Evolutionary conservation across 2,113 vertebrate genomes (phyloP).

Genomic region (Microcebus griseorufus): DNA sequence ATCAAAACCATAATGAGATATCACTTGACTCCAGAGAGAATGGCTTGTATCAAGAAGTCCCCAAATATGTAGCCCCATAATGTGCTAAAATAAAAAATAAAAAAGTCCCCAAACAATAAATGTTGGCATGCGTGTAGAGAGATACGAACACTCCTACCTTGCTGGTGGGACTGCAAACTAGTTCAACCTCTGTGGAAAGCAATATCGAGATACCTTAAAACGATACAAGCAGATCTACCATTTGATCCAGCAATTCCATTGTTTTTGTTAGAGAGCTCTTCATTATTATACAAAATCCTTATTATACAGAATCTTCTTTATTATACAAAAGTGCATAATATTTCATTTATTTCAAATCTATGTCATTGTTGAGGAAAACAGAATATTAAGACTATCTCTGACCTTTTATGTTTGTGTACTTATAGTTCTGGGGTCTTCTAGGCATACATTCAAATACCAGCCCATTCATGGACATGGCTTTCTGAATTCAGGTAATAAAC

Average conservation of each 20-base stretch:
- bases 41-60: too few relatives aligned
- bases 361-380: background rate
- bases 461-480: background rate
- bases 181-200: too few relatives aligned
- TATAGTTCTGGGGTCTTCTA: background rate
- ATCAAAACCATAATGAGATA: too few relatives aligned
- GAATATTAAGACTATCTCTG: background rate
- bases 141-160: too few relatives aligned
- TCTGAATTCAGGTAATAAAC: background rate
- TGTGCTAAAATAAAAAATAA: too few relatives aligned
- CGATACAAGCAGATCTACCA: too few relatives aligned
- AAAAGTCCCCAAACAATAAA: too few relatives aligned
- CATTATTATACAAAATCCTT: background rate
- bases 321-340: background rate
- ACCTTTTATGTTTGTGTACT: background rate
- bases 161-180: too few relatives aligned
- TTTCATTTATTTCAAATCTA: background rate
- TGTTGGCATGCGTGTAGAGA: too few relatives aligned
- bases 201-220: too few relatives aligned
- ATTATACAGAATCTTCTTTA: background rate
- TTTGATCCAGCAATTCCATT: background rate
- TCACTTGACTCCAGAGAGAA: too few relatives aligned
- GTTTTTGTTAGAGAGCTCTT: background rate
- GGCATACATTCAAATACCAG: background rate
- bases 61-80: too few relatives aligned